Conservation (phyloP, 1,140 invertebrate genomes). For the Drosophila pallidifrons region DNA sequence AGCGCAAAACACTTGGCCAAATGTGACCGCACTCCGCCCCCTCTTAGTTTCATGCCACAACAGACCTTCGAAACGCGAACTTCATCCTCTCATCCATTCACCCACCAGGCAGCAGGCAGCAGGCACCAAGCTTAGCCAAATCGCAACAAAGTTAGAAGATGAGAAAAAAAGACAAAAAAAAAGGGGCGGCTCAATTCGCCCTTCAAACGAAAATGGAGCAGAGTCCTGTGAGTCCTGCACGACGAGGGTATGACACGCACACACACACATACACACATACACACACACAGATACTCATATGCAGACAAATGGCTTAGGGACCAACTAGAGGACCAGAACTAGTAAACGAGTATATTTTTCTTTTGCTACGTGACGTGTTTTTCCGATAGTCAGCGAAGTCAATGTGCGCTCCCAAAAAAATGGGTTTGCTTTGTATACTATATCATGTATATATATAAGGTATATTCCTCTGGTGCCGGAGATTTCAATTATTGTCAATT, state of each 20-base stretch:
- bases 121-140: conserved; percentile 56
- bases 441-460: conserved; percentile 6
- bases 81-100: conserved; percentile 10
- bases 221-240: conserved; percentile 28
- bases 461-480: conserved; percentile 47
- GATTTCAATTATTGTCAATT: conserved; percentile 79
- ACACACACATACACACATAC: neutral
- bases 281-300: neutral
- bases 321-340: conserved; percentile 1
- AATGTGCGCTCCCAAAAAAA: conserved; percentile 43
- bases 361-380: conserved; percentile 70
- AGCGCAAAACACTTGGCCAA: conserved; percentile 81
- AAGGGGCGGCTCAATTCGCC: conserved; percentile 46
- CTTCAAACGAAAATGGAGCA: conserved; percentile 70
- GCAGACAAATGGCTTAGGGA: conserved; percentile 3
- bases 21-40: conserved; percentile 63
- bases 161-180: neutral
- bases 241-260: conserved; percentile 7
- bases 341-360: conserved; percentile 63
- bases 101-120: conserved; percentile 12
- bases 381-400: conserved; percentile 61
- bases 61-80: conserved; percentile 18
- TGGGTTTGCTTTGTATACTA: conserved; percentile 28
- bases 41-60: conserved; percentile 3
- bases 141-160: conserved; percentile 53